A percentile compares a stretch with the other conserved stretches of the same genome.
Evolutionary conservation across 2,888 invertebrate genomes (phyloP).

Genomic region (Metellina segmentata): DNA sequence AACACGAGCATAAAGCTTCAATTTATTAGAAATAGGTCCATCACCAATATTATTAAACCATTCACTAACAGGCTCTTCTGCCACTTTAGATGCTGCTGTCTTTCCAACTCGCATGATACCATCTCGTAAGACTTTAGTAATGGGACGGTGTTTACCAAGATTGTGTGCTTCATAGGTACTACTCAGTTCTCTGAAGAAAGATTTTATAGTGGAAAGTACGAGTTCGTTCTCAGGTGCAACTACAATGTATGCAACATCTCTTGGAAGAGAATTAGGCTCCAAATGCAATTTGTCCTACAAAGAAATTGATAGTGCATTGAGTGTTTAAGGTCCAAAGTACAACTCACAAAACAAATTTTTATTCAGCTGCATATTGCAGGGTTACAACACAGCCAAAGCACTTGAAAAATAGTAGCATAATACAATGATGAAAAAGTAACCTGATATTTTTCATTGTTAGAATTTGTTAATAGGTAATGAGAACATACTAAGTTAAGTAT

Average conservation of each 20-base stretch:
- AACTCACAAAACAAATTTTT: no score
- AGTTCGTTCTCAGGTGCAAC: conserved; percentile 95
- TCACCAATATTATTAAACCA: conserved; percentile 89
- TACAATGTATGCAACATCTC: conserved; percentile 97
- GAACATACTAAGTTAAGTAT: not conserved
- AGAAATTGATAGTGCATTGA: not conserved
- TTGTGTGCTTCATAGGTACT: conserved; percentile 96
- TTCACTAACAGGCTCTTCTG: conserved; percentile 88
- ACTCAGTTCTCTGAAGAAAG: conserved; percentile 95
- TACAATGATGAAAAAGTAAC: no score
- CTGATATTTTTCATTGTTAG: no score
- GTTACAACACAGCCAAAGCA: no score
- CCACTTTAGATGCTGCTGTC: conserved; percentile 84
- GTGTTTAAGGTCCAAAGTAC: no score
- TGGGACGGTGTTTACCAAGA: conserved; percentile 94
- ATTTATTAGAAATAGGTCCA: conserved; percentile 89
- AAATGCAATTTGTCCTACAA: conserved; percentile 92
- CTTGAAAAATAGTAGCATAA: no score
- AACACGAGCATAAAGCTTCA: conserved; percentile 92
- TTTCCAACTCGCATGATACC: conserved; percentile 92
- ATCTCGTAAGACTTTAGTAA: conserved; percentile 90
- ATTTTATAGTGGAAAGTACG: conserved; percentile 88
- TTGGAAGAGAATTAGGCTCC: conserved; percentile 95
- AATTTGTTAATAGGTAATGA: not conserved
- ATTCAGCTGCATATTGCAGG: no score